Percentiles rank a stretch among this genome's conserved stretches.
Conservation (phyloP, 1,140 invertebrate species). For the Drosophila funebris region DNA sequence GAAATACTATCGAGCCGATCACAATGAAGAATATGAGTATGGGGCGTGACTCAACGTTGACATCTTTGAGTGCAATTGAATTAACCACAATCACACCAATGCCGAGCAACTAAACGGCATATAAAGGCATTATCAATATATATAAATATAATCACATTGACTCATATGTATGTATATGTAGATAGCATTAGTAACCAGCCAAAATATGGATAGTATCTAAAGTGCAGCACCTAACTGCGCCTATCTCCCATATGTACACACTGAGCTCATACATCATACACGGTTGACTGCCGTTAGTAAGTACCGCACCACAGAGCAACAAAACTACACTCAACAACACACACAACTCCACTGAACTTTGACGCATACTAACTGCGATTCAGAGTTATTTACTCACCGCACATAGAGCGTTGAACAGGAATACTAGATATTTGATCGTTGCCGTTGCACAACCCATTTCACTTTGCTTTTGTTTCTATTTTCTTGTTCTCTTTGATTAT, state of each 20-base stretch:
- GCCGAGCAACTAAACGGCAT: conserved; percentile 59
- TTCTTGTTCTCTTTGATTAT: neutral
- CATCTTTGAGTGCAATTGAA: conserved; percentile 41
- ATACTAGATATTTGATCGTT: conserved; percentile 62
- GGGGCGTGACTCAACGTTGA: conserved; percentile 19
- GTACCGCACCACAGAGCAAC: neutral
- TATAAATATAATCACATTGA: neutral
- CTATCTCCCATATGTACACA: neutral
- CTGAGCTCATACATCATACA: conserved; percentile 22
- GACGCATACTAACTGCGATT: conserved; percentile 20
- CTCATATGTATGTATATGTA: neutral
- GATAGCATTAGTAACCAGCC: neutral
- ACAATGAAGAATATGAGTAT: conserved; percentile 83
- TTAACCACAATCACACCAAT: conserved; percentile 57
- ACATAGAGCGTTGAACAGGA: conserved; percentile 64
- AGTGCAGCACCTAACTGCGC: conserved; percentile 8
- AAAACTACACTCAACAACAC: neutral
- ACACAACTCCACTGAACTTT: conserved; percentile 22
- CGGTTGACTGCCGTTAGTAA: conserved; percentile 22
- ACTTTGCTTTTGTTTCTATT: neutral
- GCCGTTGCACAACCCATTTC: conserved; percentile 68
- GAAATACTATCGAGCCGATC: conserved; percentile 53
- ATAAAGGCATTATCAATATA: neutral
- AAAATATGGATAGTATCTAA: neutral
- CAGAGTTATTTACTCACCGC: conserved; percentile 54